Evolutionary conservation across 2,797 vertebrate species (phyloP).

Genomic region (Bufotes viridis): DNA sequence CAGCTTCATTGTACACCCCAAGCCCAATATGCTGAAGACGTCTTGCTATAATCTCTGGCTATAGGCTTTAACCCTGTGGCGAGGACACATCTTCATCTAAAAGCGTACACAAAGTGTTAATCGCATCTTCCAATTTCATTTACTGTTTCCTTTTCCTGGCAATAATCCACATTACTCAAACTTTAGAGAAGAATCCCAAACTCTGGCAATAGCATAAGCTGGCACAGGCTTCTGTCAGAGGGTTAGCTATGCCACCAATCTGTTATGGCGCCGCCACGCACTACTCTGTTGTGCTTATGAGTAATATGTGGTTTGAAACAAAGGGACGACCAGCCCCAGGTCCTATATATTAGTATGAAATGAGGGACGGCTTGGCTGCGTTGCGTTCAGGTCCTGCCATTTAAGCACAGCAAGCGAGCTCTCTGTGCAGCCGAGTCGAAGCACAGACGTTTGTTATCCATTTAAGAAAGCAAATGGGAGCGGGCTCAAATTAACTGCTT

Average conservation of each 20-base stretch:
- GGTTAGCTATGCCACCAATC: slow-evolving; percentile 65
- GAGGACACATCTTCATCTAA: not conserved
- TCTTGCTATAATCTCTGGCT: no score
- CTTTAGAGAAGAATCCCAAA: slow-evolving; percentile 30
- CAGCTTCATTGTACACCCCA: no score
- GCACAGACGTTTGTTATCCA: slow-evolving; percentile 62
- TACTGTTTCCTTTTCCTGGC: slow-evolving; percentile 4
- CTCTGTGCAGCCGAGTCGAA: slow-evolving; percentile 62
- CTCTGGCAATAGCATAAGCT: slow-evolving; percentile 25
- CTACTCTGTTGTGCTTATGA: slow-evolving; percentile 71
- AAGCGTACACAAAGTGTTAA: slow-evolving; percentile 2
- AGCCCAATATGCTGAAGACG: no score
- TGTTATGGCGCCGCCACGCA: slow-evolving; percentile 68
- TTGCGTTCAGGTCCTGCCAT: slow-evolving; percentile 56
- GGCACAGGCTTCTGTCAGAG: not conserved
- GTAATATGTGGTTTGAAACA: slow-evolving; percentile 67
- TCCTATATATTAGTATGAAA: slow-evolving; percentile 66
- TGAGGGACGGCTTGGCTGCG: slow-evolving; percentile 64
- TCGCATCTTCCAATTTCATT: not conserved
- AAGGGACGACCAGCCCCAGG: slow-evolving; percentile 69
- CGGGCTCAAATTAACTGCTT: slow-evolving; percentile 62
- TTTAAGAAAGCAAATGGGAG: slow-evolving; percentile 66
- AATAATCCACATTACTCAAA: not conserved
- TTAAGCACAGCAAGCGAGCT: slow-evolving; percentile 63
- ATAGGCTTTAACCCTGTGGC: no score